Base-by-base conservation (phyloP, 2,113 vertebrate genomes). In the Astatoreochromis straeleni region DNA sequence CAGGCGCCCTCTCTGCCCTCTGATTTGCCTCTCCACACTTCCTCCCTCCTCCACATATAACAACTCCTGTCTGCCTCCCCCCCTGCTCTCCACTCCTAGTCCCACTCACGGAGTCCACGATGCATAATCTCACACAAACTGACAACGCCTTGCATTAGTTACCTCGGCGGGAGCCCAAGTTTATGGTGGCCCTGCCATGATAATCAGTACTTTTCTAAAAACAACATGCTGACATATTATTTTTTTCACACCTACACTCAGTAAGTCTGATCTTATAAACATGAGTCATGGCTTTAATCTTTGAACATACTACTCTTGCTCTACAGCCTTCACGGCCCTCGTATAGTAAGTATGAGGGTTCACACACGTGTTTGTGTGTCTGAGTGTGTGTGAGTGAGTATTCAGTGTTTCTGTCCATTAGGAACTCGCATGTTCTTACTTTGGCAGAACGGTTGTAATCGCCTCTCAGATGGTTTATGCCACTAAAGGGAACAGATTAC, bases 401-500 rank as follows among this genome's bases (percentile, higher is more conserved):
- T 83, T 91, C 84, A 83, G 63, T 92, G 70, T 94, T 91, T 92
- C 60, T 89, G 88, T 94, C 91, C 87, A 90, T 94, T 95, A 86
- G 92, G 89, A 94, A 93, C 87, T 90, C 83, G 42, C 93, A 94
- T 93, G 91, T 94, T 94, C 86, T 92, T 84, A 93, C 89, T 92
- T 93, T 94, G 91, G 90, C 90, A 91, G 88, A 94, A 94, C 84
- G 85, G 85, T 90, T 94, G 93, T 96, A 95, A 96, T 96, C 96
- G 94, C 91, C 94, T 94, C 93, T 96, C 89, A 92, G 90, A 90
- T 94, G 94, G 91, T 95, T 96, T 96, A 95, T 95, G 90, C 91
- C 93, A 95, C 93, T 93, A 94, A 96, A 95, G 89, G 89, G 92
- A 95, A 94, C 92, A 92, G 94, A 95, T 96, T 96, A 95, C 93